Conservation (phyloP, 2,113 vertebrate genomes). For the Forbesichthys papilliferus region DNA sequence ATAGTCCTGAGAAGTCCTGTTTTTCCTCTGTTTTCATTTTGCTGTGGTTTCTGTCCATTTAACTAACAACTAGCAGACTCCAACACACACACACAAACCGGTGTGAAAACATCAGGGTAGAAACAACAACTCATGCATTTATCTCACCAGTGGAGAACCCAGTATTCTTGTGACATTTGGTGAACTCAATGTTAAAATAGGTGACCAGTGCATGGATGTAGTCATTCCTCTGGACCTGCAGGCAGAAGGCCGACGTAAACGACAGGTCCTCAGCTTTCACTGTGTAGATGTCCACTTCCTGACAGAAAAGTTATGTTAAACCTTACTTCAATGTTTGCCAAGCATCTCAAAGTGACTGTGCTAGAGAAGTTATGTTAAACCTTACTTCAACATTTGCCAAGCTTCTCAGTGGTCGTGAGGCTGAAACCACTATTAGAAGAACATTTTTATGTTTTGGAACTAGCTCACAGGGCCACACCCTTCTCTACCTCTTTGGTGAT, state of each 20-base stretch:
- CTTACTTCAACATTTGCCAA: too few relatives aligned
- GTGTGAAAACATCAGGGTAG: background rate
- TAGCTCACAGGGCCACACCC: too few relatives aligned
- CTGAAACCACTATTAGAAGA: too few relatives aligned
- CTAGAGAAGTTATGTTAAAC: background rate
- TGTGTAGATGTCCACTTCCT: constrained; percentile 98
- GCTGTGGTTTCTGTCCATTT: too few relatives aligned
- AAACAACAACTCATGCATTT: background rate
- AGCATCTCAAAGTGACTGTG: background rate
- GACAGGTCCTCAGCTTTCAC: constrained; percentile 91
- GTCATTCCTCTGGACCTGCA: constrained; percentile 95
- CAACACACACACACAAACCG: background rate
- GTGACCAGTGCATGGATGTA: constrained; percentile 95
- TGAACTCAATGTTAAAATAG: constrained; percentile 98
- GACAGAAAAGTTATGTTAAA: constrained; percentile 12
- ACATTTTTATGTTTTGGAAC: too few relatives aligned
- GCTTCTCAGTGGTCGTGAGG: too few relatives aligned
- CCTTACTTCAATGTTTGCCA: too few relatives aligned
- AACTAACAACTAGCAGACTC: too few relatives aligned
- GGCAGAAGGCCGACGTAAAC: constrained; percentile 93
- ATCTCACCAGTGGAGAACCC: constrained; percentile 93
- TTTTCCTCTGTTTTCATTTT: background rate
- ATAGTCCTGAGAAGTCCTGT: background rate
- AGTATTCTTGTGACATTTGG: constrained; percentile 98
- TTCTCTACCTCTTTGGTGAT: too few relatives aligned